Evolutionary conservation across 1,140 invertebrate genomes (phyloP), one percentile per base, ranked within the genome.

Genomic region (Polypedilum pembai): DNA sequence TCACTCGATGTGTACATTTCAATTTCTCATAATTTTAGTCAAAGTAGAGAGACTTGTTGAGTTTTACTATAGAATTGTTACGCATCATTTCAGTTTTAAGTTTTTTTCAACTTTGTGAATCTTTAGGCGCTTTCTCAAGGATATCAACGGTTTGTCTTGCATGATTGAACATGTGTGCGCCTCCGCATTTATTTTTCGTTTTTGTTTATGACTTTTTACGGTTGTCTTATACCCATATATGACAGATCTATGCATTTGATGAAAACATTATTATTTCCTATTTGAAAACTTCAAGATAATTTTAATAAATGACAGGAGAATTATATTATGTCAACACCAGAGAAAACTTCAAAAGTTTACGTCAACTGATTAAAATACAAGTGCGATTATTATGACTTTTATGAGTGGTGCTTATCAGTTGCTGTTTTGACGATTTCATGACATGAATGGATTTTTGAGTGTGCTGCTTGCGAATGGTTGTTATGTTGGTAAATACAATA

Each of bases 101-200:
- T 33, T 33, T 33, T 33, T 33, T 33, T 33, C 24, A 33, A 33
- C 24, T 33, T 33, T 33, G 24, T 33, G 24, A 33, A 33, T 33
- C 24, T 33, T 1, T 33, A 3, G 24, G 5, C 12, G 12, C 7
- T 56, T 4, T 56, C n/a, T 56, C 45, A 56, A 56, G 45, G 45
- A 56, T 56, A 56, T 56, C 45, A 56, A n/a, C 45, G 45, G n/a
- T 56, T 56, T 56, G 45, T n/a, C 45, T 56, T n/a, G 45, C 45
- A 15, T 56, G 45, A 56, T 56, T 56, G 12, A 56, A 56, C 45
- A 33, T 33, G 12, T 56, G 45, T 56, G 45, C 45, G 45, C 45
- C 45, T 56, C 45, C 45, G n/a, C 45, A 56, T n/a, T 33, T 33
- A 3, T 33, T 33, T 33, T 33, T 33, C 5, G 2, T 33, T 33